Evolutionary conservation across 2,797 vertebrate species (phyloP), one percentile per base, ranked within the genome.

Genomic region (Sarcoramphus papa): DNA sequence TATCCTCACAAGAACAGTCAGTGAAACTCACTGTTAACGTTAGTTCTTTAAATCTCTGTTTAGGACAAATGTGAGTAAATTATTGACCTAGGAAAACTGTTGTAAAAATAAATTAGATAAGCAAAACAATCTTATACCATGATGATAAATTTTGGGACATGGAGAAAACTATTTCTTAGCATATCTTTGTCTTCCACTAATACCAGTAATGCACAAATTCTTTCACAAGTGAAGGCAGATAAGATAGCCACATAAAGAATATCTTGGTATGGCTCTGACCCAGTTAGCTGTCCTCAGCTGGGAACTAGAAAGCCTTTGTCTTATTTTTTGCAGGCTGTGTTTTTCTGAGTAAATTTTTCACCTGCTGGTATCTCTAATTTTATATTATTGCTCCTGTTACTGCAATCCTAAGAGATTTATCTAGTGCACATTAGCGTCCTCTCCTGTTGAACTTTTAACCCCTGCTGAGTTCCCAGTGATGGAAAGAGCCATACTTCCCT

Each of bases 211-310:
- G 33, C 65, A 85, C 10, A 75, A 50, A 77, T 87, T 54, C 62
- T 88, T 69, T 90, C 54, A n/a, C 4, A n/a, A 93, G 57, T 47
- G 64, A 77, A 69, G n/a, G 18, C 59, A 83, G 84, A 65, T 90
- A 68, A 89, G 92, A 89, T 68, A 80, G 14, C 25, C 37, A 35
- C 63, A 74, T 23, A 50, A 82, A 79, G 74, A 85, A 48, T 57
- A 65, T 81, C 41, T 95, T 92, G 62, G 31, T 56, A 35, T 90
- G 94, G 28, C 64, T 93, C 43, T 95, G 93, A 96, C 92, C 84
- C 92, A 92, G 14, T 92, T 97, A 93, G 33, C 57, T 85, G 86
- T 89, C 84, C 90, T 85, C 64, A 92, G n/a, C 72, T 24, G 4
- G 41, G 56, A 95, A 25, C 60, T 27, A 89, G 68, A 45, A 64